Percentiles rank a stretch among this genome's conserved stretches.
phyloP scores from a whole-genome alignment of 1,140 invertebrate species.

The Zaprionus kolodkinae region DNA sequence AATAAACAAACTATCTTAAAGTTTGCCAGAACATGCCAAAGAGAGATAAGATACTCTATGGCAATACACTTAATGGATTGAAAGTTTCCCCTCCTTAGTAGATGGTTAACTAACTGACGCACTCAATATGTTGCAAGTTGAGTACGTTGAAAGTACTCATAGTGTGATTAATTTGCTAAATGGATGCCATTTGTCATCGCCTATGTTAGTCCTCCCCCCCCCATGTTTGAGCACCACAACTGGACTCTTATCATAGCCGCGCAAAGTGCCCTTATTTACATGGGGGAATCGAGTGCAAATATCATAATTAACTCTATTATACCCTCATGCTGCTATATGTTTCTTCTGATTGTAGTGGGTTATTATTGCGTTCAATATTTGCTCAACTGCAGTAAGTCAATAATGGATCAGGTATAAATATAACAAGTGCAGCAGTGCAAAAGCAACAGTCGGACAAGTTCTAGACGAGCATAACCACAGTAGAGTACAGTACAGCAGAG shows the following conservation, averaged over 20 bases:
- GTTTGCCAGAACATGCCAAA: not conserved
- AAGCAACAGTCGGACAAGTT: slow-evolving; percentile 15
- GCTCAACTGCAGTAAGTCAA: slow-evolving; percentile 35
- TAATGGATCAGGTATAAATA: slow-evolving; percentile 31
- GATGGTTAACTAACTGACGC: not conserved
- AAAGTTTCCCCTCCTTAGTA: not conserved
- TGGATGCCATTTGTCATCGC: slow-evolving; percentile 2
- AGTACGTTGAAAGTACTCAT: not conserved
- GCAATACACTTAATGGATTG: not conserved
- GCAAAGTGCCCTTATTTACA: slow-evolving; percentile 40
- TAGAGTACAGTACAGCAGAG: no score
- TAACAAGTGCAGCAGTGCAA: not conserved
- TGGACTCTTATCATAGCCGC: slow-evolving; percentile 14
- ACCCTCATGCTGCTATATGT: slow-evolving; percentile 2
- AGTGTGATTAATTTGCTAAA: not conserved
- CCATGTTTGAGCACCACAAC: not conserved
- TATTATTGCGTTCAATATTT: slow-evolving; percentile 30
- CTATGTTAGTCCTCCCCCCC: not conserved
- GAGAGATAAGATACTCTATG: not conserved
- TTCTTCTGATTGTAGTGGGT: not conserved
- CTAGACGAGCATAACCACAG: not conserved
- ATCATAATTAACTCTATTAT: slow-evolving; percentile 10
- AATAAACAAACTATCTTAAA: not conserved
- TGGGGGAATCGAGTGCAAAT: not conserved
- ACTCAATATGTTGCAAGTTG: slow-evolving; percentile 10